Base-by-base conservation (phyloP, 2,888 invertebrate species). In the Neoscelio sp. region DNA sequence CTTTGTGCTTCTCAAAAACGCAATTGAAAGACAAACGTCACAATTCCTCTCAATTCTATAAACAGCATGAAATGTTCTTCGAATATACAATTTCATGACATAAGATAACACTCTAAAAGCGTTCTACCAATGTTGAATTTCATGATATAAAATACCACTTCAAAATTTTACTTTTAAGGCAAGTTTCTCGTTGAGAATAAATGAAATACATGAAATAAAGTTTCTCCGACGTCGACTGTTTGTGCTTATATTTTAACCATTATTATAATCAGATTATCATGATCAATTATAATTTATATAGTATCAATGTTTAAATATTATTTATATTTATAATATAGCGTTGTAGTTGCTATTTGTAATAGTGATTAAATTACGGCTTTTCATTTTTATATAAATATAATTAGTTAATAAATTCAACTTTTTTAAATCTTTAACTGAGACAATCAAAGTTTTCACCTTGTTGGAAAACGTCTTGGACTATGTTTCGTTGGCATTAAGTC, bases 21-120 rank as follows among this genome's bases (percentile, higher is more conserved):
- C 40, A 50, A 50, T 70, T 65, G 48, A 48, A 48, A 70, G 48
- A 58, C 70, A 58, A 70, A 46, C 38, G 68, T 48, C 56, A 58
- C 56, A 42, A 56, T 60, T 60, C 23, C 10, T 62, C 15, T 12
- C 46, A 33, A 62, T 58, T 58, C 13, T 38, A 20, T 38, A 58
- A 40, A 28, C 70, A 58, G 13, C 50, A 13, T 18, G 18, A 56
- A 56, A 38, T 70, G 48, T 38, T 40, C 40, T 17, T 30, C 17
- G 18, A 48, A 46, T 62, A 46, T 46, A 62, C 35, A 35, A 62
- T 62, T 62, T 48, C 62, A 15, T 10, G 46, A 46, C 46, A 62
- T 23, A 35, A 8, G 56, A 58, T 17, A 18, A 38, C 56, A 15
- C 26, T 17, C 17, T 28, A n/a, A 28, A 58, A 42, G 56, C 10